These are phyloP conservation scores for Ceratina calcarata DNA, from an alignment of 1,140 invertebrate genomes.

Conservation along the genomic window DNA sequence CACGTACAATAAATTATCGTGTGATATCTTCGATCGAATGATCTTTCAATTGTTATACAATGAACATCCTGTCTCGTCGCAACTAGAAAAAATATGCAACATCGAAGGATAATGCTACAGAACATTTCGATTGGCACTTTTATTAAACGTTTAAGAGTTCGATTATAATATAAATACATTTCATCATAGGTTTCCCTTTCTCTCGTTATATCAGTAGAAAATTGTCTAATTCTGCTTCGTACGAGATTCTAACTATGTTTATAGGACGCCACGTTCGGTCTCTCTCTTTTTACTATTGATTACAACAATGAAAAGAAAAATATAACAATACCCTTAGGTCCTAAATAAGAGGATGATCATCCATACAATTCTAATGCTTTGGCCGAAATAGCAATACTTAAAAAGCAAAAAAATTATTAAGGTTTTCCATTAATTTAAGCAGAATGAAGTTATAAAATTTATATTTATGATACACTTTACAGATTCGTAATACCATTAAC, in stretches of 20 bases:
- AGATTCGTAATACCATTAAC: constrained; percentile 79
- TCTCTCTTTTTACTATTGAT: constrained; percentile 9
- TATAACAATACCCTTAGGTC: constrained; percentile 50
- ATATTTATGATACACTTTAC: constrained; percentile 82
- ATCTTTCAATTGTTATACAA: constrained; percentile 30
- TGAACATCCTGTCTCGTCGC: constrained; percentile 33
- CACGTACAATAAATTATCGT: constrained; percentile 44
- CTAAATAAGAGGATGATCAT: constrained; percentile 49
- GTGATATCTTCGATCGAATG: constrained; percentile 20
- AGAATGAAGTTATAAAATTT: constrained; percentile 81
- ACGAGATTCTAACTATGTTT: constrained; percentile 38
- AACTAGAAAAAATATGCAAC: constrained; percentile 54
- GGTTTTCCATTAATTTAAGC: constrained; percentile 73
- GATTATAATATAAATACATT: constrained; percentile 60
- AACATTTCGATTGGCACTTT: constrained; percentile 62
- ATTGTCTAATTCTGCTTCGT: constrained; percentile 45
- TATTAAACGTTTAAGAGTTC: constrained; percentile 53
- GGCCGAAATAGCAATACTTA: constrained; percentile 72
- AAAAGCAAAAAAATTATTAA: constrained; percentile 71
- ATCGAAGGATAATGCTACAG: constrained; percentile 55
- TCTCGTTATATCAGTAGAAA: constrained; percentile 30
- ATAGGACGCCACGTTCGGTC: neutral
- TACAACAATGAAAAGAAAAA: constrained; percentile 49
- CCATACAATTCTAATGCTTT: constrained; percentile 66
- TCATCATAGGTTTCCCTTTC: constrained; percentile 37